Evolutionary conservation across 2,888 invertebrate species (phyloP).

Genomic region (Pyrgus malvae): DNA sequence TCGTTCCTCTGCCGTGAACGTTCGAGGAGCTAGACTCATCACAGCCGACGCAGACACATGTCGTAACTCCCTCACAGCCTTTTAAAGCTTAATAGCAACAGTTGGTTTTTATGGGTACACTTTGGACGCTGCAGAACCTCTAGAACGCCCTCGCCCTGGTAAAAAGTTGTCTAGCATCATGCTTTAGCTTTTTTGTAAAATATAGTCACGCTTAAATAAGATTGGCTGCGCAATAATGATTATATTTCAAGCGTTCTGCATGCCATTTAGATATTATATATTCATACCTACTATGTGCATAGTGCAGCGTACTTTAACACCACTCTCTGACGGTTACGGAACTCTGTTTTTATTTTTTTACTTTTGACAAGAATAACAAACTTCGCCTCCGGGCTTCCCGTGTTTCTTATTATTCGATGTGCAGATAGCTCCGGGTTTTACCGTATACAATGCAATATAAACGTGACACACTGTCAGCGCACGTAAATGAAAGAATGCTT

Average conservation of each 20-base stretch:
- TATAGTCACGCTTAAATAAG: constrained; percentile 82
- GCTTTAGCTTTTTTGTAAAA: constrained; percentile 82
- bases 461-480: constrained; percentile 75
- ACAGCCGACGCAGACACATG: constrained; percentile 71
- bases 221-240: constrained; percentile 83
- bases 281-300: constrained; percentile 80
- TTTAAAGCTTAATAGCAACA: constrained; percentile 74
- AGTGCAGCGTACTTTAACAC: constrained; percentile 78
- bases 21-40: constrained; percentile 54
- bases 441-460: constrained; percentile 68
- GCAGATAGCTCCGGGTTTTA: constrained; percentile 26
- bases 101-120: constrained; percentile 80
- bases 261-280: constrained; percentile 81
- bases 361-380: constrained; percentile 55
- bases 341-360: constrained; percentile 36
- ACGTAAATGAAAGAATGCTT: constrained; percentile 76
- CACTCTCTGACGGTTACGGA: constrained; percentile 74
- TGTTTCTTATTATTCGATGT: constrained; percentile 42
- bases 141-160: constrained; percentile 80
- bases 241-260: constrained; percentile 82
- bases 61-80: constrained; percentile 75
- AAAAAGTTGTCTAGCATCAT: constrained; percentile 81
- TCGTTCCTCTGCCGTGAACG: constrained; percentile 58
- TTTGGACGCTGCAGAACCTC: constrained; percentile 78
- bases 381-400: constrained; percentile 49